These are phyloP conservation scores for Ophioderma brevispina DNA, from an alignment of 35 echinoderm and acorn worm species.

Conservation along the genomic window DNA sequence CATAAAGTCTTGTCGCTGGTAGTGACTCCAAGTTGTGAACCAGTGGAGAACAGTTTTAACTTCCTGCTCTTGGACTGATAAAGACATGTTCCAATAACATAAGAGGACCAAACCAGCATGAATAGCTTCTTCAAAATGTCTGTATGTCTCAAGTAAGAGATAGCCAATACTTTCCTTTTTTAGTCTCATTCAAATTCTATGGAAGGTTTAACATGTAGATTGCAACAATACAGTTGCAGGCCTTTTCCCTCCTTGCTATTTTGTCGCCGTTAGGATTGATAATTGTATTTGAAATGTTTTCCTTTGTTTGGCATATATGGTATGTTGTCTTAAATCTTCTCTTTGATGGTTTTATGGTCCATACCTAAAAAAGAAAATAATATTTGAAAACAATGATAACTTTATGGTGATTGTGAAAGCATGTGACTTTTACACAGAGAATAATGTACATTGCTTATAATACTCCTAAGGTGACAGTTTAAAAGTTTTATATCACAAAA, in stretches of 20 bases:
- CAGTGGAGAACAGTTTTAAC: constrained; percentile 70
- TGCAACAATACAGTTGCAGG: background rate
- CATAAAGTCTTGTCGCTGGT: constrained; percentile 72
- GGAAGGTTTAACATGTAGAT: background rate
- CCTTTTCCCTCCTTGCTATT: background rate
- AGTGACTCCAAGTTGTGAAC: constrained; percentile 80
- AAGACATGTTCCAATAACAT: constrained; percentile 42
- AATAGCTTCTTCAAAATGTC: background rate
- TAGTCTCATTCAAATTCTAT: background rate
- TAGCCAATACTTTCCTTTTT: background rate
- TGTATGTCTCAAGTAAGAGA: background rate
- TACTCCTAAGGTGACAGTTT: too few species aligned
- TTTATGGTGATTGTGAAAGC: too few species aligned
- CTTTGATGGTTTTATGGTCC: too few species aligned
- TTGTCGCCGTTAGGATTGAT: too few species aligned
- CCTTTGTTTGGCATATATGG: too few species aligned
- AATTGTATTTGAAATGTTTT: too few species aligned
- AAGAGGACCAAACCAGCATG: background rate
- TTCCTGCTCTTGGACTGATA: constrained; percentile 67
- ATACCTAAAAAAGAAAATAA: too few species aligned
- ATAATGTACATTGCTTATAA: too few species aligned
- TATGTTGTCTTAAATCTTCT: too few species aligned
- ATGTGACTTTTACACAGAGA: too few species aligned
- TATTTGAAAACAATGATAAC: too few species aligned
- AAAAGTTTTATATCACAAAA: too few species aligned